Percentiles rank a stretch among this genome's conserved stretches.
Conservation (phyloP, 2,113 vertebrate species). For the Gopherus flavomarginatus region DNA sequence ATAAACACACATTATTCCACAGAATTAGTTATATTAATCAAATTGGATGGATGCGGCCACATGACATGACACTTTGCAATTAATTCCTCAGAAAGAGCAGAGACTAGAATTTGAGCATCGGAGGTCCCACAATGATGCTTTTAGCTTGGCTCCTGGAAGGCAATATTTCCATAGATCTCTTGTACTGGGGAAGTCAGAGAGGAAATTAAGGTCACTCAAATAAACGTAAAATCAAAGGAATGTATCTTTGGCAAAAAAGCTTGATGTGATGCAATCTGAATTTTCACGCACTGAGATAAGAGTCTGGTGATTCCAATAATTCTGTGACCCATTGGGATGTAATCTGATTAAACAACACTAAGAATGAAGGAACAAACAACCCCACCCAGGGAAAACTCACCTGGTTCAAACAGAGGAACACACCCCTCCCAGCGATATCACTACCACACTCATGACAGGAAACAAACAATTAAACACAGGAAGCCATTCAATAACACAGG, state of each 20-base stretch:
- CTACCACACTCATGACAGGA: rapidly evolving
- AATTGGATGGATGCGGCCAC: neutral
- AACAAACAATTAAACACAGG: neutral
- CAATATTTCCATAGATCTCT: neutral
- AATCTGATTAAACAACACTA: rapidly evolving
- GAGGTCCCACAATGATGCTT: neutral
- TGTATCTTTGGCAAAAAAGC: neutral
- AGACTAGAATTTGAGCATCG: rapidly evolving
- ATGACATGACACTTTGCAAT: rapidly evolving
- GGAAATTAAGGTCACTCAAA: neutral
- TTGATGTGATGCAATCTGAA: neutral
- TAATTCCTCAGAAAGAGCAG: neutral
- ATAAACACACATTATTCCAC: neutral
- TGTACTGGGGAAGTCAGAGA: rapidly evolving
- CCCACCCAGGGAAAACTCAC: neutral
- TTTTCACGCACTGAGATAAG: neutral
- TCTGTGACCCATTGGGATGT: rapidly evolving
- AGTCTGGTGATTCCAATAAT: neutral
- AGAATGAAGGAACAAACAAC: neutral
- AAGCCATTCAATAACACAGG: neutral
- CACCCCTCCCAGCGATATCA: neutral
- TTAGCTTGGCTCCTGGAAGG: neutral
- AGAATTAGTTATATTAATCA: rapidly evolving
- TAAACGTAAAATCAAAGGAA: neutral
- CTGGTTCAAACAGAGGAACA: neutral